Evolutionary conservation across 2,113 vertebrate species (phyloP), one percentile per base, ranked within the genome.

Genomic region (Perccottus glenii): DNA sequence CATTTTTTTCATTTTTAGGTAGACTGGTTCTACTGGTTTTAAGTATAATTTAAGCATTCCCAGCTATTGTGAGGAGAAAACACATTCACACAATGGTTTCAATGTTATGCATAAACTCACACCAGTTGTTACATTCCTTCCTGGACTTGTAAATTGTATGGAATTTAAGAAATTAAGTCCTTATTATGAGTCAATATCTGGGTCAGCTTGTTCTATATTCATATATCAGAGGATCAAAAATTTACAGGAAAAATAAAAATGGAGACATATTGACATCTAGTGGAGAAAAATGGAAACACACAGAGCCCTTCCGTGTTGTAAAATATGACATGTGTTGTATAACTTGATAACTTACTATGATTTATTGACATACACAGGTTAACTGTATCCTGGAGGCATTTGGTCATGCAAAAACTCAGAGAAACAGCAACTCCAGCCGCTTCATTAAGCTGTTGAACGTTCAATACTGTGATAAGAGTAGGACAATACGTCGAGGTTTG

Each of bases 301-400:
- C 4, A 56, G 4, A 57, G 32, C 11, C 7, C 6, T 2, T 42
- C 42, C 40, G 52, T 48, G 15, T 35, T 5, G 50, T 5, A n/a
- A 55, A 35, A 51, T 51, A 32, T 27, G 10, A 52, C 4, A 9
- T 5, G 6, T 43, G 16, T 10, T 16, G 4, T 58, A 9, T 36
- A 40, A 6, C 9, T n/a, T 44, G 4, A 9, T 42, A 10, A 46
- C 1, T 1, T 47, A n/a, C 4, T 70, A 16, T 60, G 27, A 8
- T 73, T 38, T 78, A 11, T 11, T 75, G 10, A 9, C 3, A 42
- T 46, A 6, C 60, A 9, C 84, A 99, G 97, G 95, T 94, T 48
- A 93, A 91, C 75, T 93, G 88, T 75, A 87, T 98, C 57, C 84
- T 99, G 77, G 96, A 98, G 83, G 95, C 95, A 19, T 98, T 99